phyloP scores from a whole-genome alignment of 2,113 vertebrate genomes.

The Lepus europaeus region DNA sequence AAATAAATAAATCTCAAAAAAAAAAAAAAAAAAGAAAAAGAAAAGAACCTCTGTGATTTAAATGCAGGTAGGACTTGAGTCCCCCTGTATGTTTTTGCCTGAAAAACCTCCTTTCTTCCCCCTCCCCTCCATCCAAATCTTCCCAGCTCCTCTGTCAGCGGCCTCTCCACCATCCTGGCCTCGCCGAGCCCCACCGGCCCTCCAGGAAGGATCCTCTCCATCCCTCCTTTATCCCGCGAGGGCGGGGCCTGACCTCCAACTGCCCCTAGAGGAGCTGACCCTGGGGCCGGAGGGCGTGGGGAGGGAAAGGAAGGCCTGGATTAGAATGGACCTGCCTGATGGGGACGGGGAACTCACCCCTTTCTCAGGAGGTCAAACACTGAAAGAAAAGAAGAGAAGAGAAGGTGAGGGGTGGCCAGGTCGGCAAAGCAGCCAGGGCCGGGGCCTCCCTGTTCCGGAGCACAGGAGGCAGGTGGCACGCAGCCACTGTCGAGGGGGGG shows the following conservation, averaged over 20 bases:
- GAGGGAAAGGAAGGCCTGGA: constrained; percentile 24
- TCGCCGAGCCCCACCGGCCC: neutral
- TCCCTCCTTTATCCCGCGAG: neutral
- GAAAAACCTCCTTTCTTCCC: constrained; percentile 17
- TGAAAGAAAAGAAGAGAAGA: constrained; percentile 87
- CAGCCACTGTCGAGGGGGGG: neutral
- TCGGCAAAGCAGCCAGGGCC: neutral
- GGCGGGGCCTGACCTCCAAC: neutral
- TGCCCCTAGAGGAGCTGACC: constrained; percentile 9
- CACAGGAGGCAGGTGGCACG: neutral
- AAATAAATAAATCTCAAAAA: no score
- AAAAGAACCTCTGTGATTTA: constrained; percentile 19
- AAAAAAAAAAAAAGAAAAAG: neutral
- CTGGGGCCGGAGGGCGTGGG: neutral
- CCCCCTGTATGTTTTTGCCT: neutral
- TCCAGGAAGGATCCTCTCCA: neutral
- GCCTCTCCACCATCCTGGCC: neutral
- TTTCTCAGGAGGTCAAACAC: constrained; percentile 98
- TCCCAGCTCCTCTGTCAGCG: constrained; percentile 1
- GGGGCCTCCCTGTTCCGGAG: neutral
- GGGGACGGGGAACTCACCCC: constrained; percentile 92
- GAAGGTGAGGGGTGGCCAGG: constrained; percentile 37
- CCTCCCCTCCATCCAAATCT: neutral
- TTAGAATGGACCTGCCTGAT: constrained; percentile 69
- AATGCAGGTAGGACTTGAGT: neutral